A percentile compares a stretch with the other conserved stretches of the same genome.
These are phyloP conservation scores for Gallinago paraguaiae DNA, from an alignment of 2,113 vertebrate species.

Conservation along the genomic window DNA sequence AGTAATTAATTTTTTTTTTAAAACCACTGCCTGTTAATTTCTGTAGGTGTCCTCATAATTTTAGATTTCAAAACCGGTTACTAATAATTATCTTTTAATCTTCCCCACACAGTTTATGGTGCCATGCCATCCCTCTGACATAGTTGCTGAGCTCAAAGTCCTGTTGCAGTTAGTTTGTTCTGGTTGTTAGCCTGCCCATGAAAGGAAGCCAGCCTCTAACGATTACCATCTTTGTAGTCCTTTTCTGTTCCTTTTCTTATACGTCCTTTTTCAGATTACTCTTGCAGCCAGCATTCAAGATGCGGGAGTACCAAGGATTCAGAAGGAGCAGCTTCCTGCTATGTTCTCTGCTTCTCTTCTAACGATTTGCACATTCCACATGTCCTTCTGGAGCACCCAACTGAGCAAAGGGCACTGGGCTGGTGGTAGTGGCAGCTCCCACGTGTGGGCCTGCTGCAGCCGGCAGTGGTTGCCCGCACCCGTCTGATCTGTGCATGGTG, in stretches of 20 bases:
- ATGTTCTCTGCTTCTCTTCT: neutral
- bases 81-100: neutral
- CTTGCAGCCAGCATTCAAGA: neutral
- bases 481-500: neutral
- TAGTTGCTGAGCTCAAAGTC: neutral
- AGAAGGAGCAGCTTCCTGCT: neutral
- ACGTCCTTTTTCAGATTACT: neutral
- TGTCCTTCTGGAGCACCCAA: neutral
- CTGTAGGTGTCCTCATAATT: neutral
- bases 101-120: neutral
- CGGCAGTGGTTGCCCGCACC: rapidly evolving
- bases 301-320: neutral
- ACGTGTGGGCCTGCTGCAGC: rapidly evolving
- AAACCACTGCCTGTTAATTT: neutral
- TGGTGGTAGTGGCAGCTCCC: neutral
- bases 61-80: neutral
- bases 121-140: neutral
- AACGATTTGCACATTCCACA: neutral
- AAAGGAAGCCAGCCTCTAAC: neutral
- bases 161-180: neutral
- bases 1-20: neutral
- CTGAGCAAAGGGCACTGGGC: neutral
- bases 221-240: neutral
- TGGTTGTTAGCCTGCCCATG: neutral
- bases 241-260: neutral